These are phyloP conservation scores for Anagyrus pseudococci DNA, from an alignment of 2,888 invertebrate genomes.

Conservation along the genomic window DNA sequence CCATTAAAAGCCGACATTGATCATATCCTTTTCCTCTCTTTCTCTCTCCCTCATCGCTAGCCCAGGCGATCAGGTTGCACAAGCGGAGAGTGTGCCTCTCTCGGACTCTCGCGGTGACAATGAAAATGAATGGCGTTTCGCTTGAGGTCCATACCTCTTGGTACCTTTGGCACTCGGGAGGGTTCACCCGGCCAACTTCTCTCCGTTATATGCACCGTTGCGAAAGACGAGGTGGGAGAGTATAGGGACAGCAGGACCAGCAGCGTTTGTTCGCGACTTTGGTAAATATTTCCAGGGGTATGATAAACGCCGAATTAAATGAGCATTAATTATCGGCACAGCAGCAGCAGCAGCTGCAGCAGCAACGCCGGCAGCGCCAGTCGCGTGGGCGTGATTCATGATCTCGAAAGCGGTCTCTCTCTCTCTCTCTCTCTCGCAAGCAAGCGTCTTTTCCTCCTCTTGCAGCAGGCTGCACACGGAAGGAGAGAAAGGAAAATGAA, in stretches of 20 bases:
- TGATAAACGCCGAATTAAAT: slow-evolving; percentile 59
- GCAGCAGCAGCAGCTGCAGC: slow-evolving; percentile 32
- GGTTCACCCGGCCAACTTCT: neutral
- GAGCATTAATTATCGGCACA: slow-evolving; percentile 58
- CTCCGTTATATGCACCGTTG: slow-evolving; percentile 33
- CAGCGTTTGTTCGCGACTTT: slow-evolving; percentile 40
- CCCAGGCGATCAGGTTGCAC: slow-evolving; percentile 39
- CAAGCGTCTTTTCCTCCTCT: neutral
- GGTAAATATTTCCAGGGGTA: slow-evolving; percentile 55
- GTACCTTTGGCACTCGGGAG: slow-evolving; percentile 23
- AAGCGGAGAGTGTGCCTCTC: no score
- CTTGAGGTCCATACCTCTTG: slow-evolving; percentile 46
- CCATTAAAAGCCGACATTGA: slow-evolving; percentile 32
- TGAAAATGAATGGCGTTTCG: slow-evolving; percentile 52
- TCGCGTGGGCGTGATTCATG: slow-evolving; percentile 60
- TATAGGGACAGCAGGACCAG: neutral
- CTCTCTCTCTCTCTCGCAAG: no score
- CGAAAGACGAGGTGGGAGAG: no score
- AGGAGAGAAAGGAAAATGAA: slow-evolving; percentile 7
- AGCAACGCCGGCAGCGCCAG: slow-evolving; percentile 36
- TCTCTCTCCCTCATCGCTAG: neutral
- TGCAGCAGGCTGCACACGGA: neutral
- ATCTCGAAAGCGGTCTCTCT: slow-evolving; percentile 33
- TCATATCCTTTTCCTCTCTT: slow-evolving; percentile 19
- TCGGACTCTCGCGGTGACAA: slow-evolving; percentile 48